Percentiles rank a stretch among this genome's conserved stretches.
Evolutionary conservation across 2,797 vertebrate species (phyloP).

Genomic region (Myotis planiceps): DNA sequence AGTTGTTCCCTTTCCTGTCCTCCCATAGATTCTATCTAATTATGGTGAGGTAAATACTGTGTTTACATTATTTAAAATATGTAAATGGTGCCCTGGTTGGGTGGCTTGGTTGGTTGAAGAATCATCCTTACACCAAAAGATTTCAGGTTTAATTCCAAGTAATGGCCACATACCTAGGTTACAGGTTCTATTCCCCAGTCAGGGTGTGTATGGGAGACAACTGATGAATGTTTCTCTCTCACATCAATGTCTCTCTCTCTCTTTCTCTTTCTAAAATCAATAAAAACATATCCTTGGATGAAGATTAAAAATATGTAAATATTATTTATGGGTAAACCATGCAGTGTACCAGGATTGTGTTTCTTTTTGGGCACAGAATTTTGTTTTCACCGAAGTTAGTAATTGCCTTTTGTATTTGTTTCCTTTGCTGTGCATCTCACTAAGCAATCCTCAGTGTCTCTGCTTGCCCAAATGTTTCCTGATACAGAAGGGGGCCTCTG

Average conservation of each 20-base stretch:
- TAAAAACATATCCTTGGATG: neutral
- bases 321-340: neutral
- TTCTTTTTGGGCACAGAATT: neutral
- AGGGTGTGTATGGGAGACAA: neutral
- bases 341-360: neutral
- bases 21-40: slow-evolving; percentile 1
- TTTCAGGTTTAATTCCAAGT: neutral
- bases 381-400: neutral
- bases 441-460: neutral
- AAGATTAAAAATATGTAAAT: neutral
- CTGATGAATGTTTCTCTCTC: neutral
- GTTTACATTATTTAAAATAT: neutral
- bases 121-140: neutral
- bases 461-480: neutral
- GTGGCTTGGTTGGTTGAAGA: neutral
- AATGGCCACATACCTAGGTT: neutral
- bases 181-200: neutral
- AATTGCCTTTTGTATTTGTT: neutral
- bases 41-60: neutral
- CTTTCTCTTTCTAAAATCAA: neutral
- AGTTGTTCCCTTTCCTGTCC: neutral
- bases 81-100: neutral
- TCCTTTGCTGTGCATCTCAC: neutral
- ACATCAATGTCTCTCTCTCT: neutral
- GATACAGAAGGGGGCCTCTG: neutral